Conservation (phyloP, 1,140 invertebrate genomes). For the Drosophila hydei region DNA sequence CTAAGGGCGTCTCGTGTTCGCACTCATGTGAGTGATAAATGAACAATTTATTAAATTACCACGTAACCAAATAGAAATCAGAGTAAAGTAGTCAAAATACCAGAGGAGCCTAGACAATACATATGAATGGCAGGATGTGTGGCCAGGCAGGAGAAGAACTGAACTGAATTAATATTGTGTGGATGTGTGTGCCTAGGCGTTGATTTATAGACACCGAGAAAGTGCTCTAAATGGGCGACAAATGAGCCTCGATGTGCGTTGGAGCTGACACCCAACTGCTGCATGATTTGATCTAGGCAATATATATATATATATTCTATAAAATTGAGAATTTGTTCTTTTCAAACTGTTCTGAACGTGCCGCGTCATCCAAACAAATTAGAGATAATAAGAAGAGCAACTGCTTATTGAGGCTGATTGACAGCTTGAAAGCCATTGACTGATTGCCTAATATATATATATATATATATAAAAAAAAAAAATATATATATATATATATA, state of each 20-base stretch:
- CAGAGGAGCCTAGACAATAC: neutral
- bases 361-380: constrained; percentile 64
- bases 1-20: constrained; percentile 22
- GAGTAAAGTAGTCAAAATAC: constrained; percentile 38
- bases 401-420: constrained; percentile 2
- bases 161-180: neutral
- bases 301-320: neutral
- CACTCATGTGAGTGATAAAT: constrained; percentile 73
- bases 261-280: neutral
- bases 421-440: constrained; percentile 7
- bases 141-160: neutral
- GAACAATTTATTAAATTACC: constrained; percentile 75
- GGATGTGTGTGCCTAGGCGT: constrained; percentile 30
- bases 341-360: constrained; percentile 56
- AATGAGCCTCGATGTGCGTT: neutral
- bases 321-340: neutral
- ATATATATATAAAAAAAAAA: too few relatives aligned
- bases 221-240: constrained; percentile 47
- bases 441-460: neutral
- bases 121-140: neutral
- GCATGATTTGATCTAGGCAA: neutral
- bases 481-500: neutral
- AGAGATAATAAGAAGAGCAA: constrained; percentile 24
- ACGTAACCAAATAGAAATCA: constrained; percentile 62
- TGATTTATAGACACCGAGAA: constrained; percentile 54